Evolutionary conservation across 2,888 invertebrate genomes (phyloP), one percentile per base, ranked within the genome.

Genomic region (Ommatoiulus sabulosus): DNA sequence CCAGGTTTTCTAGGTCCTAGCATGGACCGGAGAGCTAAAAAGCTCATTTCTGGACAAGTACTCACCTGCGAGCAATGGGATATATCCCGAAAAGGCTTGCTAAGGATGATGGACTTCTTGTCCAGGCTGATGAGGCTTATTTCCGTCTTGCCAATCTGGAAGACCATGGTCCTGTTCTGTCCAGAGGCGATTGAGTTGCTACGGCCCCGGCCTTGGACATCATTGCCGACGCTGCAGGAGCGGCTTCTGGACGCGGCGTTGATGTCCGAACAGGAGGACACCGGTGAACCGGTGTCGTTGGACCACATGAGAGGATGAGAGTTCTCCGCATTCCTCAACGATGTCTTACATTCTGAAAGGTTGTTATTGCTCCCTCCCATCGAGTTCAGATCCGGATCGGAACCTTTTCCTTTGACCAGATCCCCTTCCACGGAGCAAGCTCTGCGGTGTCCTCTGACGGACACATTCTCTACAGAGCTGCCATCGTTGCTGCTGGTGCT

Each of bases 91-190:
- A 98, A 96, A 85, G 96, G 96, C 90, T 97, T 96, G 91, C 97
- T 97, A 8, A 98, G 94, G 8, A 98, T 94, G 15, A 97, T 96
- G 91, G 97, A 96, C 91, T 99, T 99, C 89, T 97, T 95, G 92
- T 98, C 98, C 0, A 98, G 97, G 91, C 97, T 98, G 90, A 99
- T 98, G 6, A 99, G 94, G 86, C 97, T 95, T 15, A 99, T 94
- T 92, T 98, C 98, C 44, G 95, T 95, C 86, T 96, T 94, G 7
- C 97, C 98, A 8, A 99, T 96, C 94, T 97, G 93, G 86, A 98
- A 96, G 72, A 99, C 95, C 98, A 99, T 98, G 0, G 98, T 98
- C 86, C 98, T 94, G 93, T 98, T 98, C 91, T 96, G 96, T 90
- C 97, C 97, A 0, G 93, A n/a, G 17, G 89, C 87, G 10, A 89